Evolutionary conservation across 2,113 vertebrate species (phyloP).

Genomic region (Oryzias javanicus): DNA sequence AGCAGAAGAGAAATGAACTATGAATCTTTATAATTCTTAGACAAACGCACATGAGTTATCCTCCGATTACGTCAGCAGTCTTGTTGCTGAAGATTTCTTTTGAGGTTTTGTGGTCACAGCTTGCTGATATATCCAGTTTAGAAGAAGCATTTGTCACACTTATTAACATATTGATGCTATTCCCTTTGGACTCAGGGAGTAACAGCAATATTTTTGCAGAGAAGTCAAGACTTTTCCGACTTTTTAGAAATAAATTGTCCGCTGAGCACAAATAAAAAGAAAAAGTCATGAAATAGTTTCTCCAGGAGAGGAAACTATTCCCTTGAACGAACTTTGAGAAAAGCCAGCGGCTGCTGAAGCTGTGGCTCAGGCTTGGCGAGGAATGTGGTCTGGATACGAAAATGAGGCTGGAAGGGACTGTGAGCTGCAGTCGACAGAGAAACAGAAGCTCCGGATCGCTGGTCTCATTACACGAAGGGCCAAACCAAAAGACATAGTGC

Average conservation of each 20-base stretch:
- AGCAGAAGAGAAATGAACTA: slow-evolving; percentile 38
- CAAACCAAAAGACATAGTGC: slow-evolving; percentile 50
- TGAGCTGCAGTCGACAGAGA: slow-evolving; percentile 27
- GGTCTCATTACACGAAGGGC: slow-evolving; percentile 51
- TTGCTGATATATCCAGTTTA: not conserved
- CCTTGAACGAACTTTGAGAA: slow-evolving; percentile 23
- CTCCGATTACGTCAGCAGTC: slow-evolving; percentile 17
- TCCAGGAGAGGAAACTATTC: slow-evolving; percentile 21
- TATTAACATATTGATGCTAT: slow-evolving; percentile 10
- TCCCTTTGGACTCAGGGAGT: slow-evolving; percentile 15
- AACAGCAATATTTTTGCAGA: slow-evolving; percentile 13
- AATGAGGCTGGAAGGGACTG: slow-evolving; percentile 40
- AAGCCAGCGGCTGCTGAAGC: slow-evolving; percentile 48
- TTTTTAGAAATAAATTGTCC: slow-evolving; percentile 5
- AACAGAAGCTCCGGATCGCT: slow-evolving; percentile 30
- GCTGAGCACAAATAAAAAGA: slow-evolving; percentile 1
- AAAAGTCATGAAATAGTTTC: slow-evolving; percentile 25
- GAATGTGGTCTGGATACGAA: slow-evolving; percentile 56
- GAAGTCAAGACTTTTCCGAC: slow-evolving; percentile 12
- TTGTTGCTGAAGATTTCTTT: slow-evolving; percentile 23
- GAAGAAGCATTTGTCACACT: slow-evolving; percentile 14
- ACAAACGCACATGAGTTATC: slow-evolving; percentile 21
- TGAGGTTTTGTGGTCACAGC: not conserved
- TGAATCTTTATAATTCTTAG: slow-evolving; percentile 17
- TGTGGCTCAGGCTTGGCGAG: slow-evolving; percentile 50